These are phyloP conservation scores for Aplysia californica DNA, from an alignment of 1,140 invertebrate genomes.

Conservation along the genomic window DNA sequence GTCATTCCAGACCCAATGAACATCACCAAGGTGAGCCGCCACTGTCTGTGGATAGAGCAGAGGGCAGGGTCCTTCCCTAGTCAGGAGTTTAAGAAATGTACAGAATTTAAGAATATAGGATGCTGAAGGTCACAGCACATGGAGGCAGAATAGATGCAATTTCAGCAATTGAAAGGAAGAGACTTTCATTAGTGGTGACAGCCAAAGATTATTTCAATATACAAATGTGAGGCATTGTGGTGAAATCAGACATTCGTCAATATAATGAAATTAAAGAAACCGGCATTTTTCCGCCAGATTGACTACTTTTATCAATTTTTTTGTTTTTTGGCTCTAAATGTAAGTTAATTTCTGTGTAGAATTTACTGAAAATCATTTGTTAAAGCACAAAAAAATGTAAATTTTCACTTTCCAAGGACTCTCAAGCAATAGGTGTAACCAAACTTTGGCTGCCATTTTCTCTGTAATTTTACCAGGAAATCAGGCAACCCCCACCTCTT, in stretches of 20 bases:
- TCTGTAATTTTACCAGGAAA: background rate
- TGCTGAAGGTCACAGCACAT: background rate
- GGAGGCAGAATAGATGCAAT: background rate
- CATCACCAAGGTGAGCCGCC: constrained; percentile 66
- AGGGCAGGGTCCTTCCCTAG: background rate
- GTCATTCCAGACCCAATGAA: constrained; percentile 72
- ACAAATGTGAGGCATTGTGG: no score
- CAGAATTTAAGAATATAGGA: background rate
- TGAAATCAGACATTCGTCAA: no score
- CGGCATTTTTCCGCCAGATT: background rate
- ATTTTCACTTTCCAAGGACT: no score
- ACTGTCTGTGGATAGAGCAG: background rate
- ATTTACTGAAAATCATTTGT: background rate
- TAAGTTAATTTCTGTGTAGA: no score
- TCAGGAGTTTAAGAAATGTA: background rate
- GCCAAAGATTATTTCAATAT: no score
- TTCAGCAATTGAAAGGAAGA: background rate
- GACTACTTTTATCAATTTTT: no score
- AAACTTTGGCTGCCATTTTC: no score
- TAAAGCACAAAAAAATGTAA: background rate
- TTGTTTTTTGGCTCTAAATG: no score
- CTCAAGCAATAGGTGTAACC: no score
- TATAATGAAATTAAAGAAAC: no score
- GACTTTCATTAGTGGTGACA: background rate
- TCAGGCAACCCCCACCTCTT: no score